Evolutionary conservation across 1,140 invertebrate species (phyloP).

Genomic region (Tigriopus japonicus): DNA sequence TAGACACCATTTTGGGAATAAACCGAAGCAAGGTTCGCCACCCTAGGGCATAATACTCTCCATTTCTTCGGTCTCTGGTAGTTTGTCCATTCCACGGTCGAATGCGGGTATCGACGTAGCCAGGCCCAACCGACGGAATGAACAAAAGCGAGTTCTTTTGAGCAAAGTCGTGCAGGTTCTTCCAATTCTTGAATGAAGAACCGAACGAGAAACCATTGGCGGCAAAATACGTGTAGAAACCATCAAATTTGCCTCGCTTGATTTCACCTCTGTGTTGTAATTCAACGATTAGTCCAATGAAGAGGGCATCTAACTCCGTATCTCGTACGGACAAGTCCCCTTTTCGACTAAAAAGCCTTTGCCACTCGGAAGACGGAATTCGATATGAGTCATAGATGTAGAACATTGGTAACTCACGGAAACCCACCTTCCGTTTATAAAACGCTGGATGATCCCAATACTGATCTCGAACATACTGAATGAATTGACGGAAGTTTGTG

Average conservation of each 20-base stretch:
- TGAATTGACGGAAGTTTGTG: constrained; percentile 22
- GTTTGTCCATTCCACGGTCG: constrained; percentile 31
- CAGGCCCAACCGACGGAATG: constrained; percentile 31
- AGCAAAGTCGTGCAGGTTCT: constrained; percentile 23
- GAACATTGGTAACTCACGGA: constrained; percentile 25
- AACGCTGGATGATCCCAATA: constrained; percentile 31
- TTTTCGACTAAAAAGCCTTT: constrained; percentile 21
- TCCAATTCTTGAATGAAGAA: constrained; percentile 28
- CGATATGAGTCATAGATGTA: constrained; percentile 33
- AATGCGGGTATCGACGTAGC: constrained; percentile 30
- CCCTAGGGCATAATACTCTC: constrained; percentile 27
- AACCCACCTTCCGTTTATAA: constrained; percentile 22
- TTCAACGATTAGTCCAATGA: constrained; percentile 26
- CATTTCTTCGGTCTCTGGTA: constrained; percentile 24
- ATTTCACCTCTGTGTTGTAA: constrained; percentile 19
- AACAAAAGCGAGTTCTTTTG: constrained; percentile 25
- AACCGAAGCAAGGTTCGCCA: constrained; percentile 25
- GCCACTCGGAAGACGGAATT: constrained; percentile 23
- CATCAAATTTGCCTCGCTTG: constrained; percentile 28
- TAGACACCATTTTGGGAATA: constrained; percentile 24
- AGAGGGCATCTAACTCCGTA: constrained; percentile 28
- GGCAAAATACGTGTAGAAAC: constrained; percentile 35
- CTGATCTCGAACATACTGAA: constrained; percentile 26
- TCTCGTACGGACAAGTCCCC: constrained; percentile 23
- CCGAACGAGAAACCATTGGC: constrained; percentile 30